Evolutionary conservation across 2,888 invertebrate genomes (phyloP), one percentile per base, ranked within the genome.

Genomic region (Leptogaster cylindrica): DNA sequence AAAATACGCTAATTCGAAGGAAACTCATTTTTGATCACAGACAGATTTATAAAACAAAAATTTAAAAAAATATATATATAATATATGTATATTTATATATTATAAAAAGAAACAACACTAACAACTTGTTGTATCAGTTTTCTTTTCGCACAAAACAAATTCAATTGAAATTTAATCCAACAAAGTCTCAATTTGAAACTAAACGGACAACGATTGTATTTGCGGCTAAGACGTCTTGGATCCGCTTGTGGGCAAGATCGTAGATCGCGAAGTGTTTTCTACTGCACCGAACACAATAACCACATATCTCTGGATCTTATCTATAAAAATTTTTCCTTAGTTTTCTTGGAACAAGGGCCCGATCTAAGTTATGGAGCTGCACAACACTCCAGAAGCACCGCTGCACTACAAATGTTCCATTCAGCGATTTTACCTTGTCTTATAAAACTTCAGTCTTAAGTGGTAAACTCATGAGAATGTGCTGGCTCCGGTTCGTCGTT

Each of bases 361-460:
- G 44, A 52, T 52, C 52, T 58, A 58, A 58, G 58, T 41, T 58
- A 58, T 58, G 58, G 58, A 58, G 58, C 39, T 58, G 58, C 77
- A 76, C 76, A 77, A 78, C 79, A 77, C 77, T 74, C 73, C 75
- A 74, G 73, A 75, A 76, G 74, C 76, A 76, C 77, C 77, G 79
- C 77, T 79, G 77, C 76, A 75, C 74, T 79, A 79, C 79, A 80
- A 81, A 81, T 81, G 81, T 79, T 81, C 76, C 78, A 72, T 72
- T 75, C 74, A 73, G 73, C 74, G 76, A 74, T 76, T 76, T 76
- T 77, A 79, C 79, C 77, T 77, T 79, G 78, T 79, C 80, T 81
- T 81, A 79, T 81, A 81, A 81, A 78, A 81, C 76, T 79, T 80
- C 66, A 65, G 44, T 67, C 65, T 65, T 58, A 31, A 4, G 16